Evolutionary conservation across 2,797 vertebrate genomes (phyloP).

Genomic region (Neostethus bicornis): DNA sequence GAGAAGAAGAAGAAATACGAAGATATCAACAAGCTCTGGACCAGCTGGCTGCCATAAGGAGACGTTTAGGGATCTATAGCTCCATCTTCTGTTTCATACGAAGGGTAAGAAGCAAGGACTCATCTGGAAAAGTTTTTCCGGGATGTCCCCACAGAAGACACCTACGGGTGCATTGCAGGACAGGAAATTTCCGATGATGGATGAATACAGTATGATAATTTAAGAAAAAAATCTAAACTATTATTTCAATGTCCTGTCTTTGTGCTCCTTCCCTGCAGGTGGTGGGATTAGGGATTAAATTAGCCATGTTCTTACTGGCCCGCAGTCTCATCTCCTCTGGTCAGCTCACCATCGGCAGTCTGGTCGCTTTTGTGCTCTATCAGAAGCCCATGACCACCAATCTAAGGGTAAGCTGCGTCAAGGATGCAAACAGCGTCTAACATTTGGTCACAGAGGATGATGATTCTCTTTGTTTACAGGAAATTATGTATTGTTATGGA

Average conservation of each 20-base stretch:
- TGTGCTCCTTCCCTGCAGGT: constrained; percentile 48
- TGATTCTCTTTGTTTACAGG: constrained; percentile 53
- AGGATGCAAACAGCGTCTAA: too few species aligned
- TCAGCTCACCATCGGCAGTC: constrained; percentile 75
- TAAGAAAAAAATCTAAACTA: too few species aligned
- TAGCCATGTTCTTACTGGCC: constrained; percentile 80
- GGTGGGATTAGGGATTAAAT: constrained; percentile 67
- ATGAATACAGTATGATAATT: too few species aligned
- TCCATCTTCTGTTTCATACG: constrained; percentile 60
- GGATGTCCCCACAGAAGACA: too few species aligned
- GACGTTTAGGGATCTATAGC: constrained; percentile 62
- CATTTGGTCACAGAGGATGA: too few species aligned
- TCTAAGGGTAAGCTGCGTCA: constrained; percentile 69
- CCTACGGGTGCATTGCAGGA: too few species aligned
- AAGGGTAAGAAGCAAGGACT: constrained; percentile 71
- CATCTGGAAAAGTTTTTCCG: too few species aligned
- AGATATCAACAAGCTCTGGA: constrained; percentile 74
- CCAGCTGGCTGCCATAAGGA: constrained; percentile 65
- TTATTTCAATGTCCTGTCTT: background rate
- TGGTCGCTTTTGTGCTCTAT: constrained; percentile 90
- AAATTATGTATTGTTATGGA: constrained; percentile 74
- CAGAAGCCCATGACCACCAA: constrained; percentile 75
- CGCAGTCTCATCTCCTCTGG: constrained; percentile 76
- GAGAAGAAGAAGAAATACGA: constrained; percentile 73
- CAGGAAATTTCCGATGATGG: too few species aligned